Evolutionary conservation across 2,797 vertebrate species (phyloP).

Genomic region (Arctocebus calabarensis): DNA sequence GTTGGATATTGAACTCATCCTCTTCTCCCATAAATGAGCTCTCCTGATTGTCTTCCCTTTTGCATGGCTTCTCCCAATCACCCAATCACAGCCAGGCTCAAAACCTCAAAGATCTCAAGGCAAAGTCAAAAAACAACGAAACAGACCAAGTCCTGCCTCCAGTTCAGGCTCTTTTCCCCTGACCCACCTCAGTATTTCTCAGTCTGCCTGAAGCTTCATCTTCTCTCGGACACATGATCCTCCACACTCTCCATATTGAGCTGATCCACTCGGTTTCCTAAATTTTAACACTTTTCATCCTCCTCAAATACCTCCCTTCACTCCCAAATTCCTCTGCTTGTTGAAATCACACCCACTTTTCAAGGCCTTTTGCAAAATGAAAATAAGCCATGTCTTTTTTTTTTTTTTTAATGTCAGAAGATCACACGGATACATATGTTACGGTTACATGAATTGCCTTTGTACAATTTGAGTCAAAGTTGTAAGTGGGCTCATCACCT

Average conservation of each 20-base stretch:
- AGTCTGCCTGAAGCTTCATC: neutral
- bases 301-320: neutral
- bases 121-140: neutral
- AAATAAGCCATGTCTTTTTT: no score
- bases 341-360: neutral
- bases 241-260: neutral
- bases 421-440: no score
- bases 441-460: no score
- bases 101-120: neutral
- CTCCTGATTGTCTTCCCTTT: neutral
- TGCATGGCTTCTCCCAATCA: neutral
- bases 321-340: neutral
- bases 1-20: neutral
- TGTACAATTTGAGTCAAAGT: no score
- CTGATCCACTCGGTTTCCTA: accelerated
- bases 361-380: neutral
- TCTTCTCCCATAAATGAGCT: neutral
- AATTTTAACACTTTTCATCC: neutral
- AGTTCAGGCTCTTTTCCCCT: neutral
- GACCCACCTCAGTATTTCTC: neutral
- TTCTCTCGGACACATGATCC: accelerated
- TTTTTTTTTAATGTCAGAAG: no score
- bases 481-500: no score
- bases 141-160: neutral
- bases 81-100: neutral